Conservation (phyloP, 1,140 invertebrate genomes). For the Gyrodactylus bullatarudis region DNA sequence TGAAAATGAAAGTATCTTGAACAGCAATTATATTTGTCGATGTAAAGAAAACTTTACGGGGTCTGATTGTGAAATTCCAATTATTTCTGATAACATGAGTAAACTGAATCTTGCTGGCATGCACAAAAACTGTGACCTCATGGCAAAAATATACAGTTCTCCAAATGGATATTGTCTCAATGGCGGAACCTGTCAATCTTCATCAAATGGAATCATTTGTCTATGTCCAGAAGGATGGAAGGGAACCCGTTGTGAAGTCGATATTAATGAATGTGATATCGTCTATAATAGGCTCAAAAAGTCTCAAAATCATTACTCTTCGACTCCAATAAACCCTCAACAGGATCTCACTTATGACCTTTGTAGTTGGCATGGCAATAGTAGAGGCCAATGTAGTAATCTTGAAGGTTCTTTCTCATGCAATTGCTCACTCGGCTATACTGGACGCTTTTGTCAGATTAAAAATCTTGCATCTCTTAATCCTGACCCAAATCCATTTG, state of each 20-base stretch:
- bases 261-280: constrained; percentile 5
- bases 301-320: background rate
- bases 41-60: constrained; percentile 6
- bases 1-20: background rate
- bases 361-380: background rate
- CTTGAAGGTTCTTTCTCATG: background rate
- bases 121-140: background rate
- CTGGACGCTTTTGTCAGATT: background rate
- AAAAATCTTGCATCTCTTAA: background rate
- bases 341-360: background rate
- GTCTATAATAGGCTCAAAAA: background rate
- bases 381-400: background rate
- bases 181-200: background rate
- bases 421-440: background rate
- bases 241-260: background rate
- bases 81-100: background rate
- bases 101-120: background rate
- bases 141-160: background rate
- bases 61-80: constrained; percentile 3
- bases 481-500: background rate
- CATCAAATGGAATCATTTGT: background rate
- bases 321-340: too few relatives aligned
- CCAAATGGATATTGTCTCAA: background rate
- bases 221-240: background rate
- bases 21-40: background rate